Base-by-base conservation (phyloP, 2,888 invertebrate genomes). In the Pachliopta kotzebuea region DNA sequence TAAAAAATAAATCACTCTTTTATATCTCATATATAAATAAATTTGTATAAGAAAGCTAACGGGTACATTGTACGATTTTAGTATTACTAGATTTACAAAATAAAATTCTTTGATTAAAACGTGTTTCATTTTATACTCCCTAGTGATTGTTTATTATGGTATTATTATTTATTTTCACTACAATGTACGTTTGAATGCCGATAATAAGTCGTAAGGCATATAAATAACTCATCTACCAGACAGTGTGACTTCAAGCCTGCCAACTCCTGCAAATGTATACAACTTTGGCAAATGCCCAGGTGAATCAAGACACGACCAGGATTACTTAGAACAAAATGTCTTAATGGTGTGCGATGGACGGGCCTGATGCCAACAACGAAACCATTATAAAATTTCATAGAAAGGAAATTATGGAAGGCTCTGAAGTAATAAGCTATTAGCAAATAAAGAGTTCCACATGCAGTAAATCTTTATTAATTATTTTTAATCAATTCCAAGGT, bases 301-400 rank as follows among this genome's bases (percentile, higher is more conserved):
- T 18, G 52, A 52, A 59, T 59, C 21, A n/a, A 55, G 54, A 54
- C 63, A 61, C 18, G 24, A 50, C 18, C 62, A 17, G 23, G 17
- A 54, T 58, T 52, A 61, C 67, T 69, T 69, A 68, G n/a, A 9
- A 71, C 74, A 70, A 70, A 69, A 72, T 69, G 42, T 58, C 57
- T 62, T 21, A 55, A 65, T 65, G 49, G 54, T 75, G 63, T 60
- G 61, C 68, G 64, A 56, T 29, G 23, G 49, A 52, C 20, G 24
- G 56, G 50, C 50, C 14, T n/a, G 9, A n/a, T 56, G 56, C 52
- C 61, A 61, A 61, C 20, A 29, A 26, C 26, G n/a, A 54, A 17
- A 2, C 18, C 17, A 8, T 45, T 42, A 14, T 42, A 17, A 42
- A 45, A 45, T 45, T 45, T 24, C 24, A 53, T 53, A 53, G 7